phyloP scores from a whole-genome alignment of 2,797 vertebrate genomes.

The Phrynocephalus vlangalii region DNA sequence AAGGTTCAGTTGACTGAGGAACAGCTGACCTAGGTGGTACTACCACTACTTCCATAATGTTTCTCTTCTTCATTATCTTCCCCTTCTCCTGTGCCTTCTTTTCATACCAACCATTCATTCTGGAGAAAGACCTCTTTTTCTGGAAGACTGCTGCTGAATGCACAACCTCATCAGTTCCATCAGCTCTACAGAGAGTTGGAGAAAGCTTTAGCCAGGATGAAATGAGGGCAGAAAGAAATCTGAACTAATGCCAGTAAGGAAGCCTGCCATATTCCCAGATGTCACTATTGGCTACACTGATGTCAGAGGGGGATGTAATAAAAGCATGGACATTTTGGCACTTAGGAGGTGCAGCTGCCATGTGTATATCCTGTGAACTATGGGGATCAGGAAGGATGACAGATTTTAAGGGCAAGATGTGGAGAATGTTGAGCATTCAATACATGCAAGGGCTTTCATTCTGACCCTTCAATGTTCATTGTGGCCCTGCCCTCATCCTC shows the following conservation, averaged over 20 bases:
- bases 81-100: neutral
- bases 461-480: neutral
- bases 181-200: conserved; percentile 20
- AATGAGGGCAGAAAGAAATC: conserved; percentile 24
- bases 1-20: too few relatives aligned
- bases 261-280: conserved; percentile 62
- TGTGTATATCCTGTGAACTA: conserved; percentile 27
- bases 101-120: neutral
- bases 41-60: too few relatives aligned
- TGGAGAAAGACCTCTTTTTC: conserved; percentile 5
- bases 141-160: neutral
- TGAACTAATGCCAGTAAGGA: neutral
- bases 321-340: conserved; percentile 62
- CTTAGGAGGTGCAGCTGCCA: conserved; percentile 62
- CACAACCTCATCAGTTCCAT: conserved; percentile 50
- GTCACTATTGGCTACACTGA: conserved; percentile 58
- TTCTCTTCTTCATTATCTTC: too few relatives aligned
- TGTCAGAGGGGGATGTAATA: conserved; percentile 15
- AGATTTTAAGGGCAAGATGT: neutral
- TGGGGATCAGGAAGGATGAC: conserved; percentile 16
- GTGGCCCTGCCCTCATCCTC: too few relatives aligned
- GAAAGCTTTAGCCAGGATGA: conserved; percentile 20
- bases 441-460: too few relatives aligned
- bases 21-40: too few relatives aligned
- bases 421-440: conserved; percentile 3